Evolutionary conservation across 2,113 vertebrate genomes (phyloP), one percentile per base, ranked within the genome.

Genomic region (Bufo gargarizans): DNA sequence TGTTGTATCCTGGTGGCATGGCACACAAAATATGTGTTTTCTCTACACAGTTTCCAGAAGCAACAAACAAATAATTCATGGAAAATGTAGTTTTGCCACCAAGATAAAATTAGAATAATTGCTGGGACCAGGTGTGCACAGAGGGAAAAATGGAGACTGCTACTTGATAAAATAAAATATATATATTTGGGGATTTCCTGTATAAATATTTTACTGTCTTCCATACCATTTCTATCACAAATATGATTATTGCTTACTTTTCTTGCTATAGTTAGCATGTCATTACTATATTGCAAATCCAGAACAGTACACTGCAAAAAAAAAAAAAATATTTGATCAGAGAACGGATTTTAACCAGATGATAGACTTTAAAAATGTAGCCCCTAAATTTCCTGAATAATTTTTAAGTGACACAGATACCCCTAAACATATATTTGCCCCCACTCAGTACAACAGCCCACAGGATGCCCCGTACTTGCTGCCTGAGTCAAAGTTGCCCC

Each of bases 61-160:
- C n/a, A 77, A 77, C 49, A 77, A 77, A 77, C 76, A 77, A 77
- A 77, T n/a, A 53, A 77, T 77, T 77, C 22, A 55, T 19, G 45
- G 45, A 76, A 76, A 76, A 4, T n/a, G 53, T 53, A 22, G 17
- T 77, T 77, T 53, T 50, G 8, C 76, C 49, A n/a, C 76, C 49
- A 10, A 53, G 76, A 53, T 50, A 53, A 49, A 77, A 77, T 77
- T 77, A 77, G 7, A 55, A 77, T 53, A 55, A 77, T 77, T 77
- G 20, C 19, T 77, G 76, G 76, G 49, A 77, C 76, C 76, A 77
- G 76, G 47, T 77, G 76, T 77, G 49, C 9, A 11, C 49, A 14
- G 33, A 71, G 22, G 69, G 12, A 77, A 20, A 20, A 50, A 53
- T 77, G 20, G 49, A 77, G 76, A 12, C 13, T 45, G 17, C 9